These are phyloP conservation scores for Urophycis tenuis DNA, from an alignment of 2,797 vertebrate genomes.

Conservation along the genomic window DNA sequence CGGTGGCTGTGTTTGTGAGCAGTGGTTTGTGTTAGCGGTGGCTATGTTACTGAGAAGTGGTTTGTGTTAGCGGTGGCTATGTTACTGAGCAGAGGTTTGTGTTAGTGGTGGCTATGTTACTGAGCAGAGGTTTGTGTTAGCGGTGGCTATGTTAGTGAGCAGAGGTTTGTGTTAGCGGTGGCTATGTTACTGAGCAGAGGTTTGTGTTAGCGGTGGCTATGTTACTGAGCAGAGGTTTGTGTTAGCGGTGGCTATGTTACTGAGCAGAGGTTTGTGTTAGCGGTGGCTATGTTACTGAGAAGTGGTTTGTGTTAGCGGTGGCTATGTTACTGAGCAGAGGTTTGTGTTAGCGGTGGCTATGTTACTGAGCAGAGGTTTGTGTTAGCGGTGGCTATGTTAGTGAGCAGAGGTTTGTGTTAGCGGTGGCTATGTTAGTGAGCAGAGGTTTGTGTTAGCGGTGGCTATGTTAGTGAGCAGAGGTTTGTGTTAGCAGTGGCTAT, in stretches of 20 bases:
- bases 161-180: not conserved
- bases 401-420: no score
- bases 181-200: not conserved
- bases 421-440: no score
- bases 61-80: not conserved
- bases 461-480: no score
- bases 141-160: not conserved
- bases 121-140: not conserved
- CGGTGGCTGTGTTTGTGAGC: slow-evolving; percentile 1
- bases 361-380: no score
- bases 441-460: no score
- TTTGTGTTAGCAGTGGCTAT: no score
- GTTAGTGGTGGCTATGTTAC: not conserved
- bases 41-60: not conserved
- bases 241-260: not conserved
- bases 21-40: slow-evolving; percentile 4
- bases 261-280: not conserved
- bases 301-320: no score
- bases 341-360: no score
- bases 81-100: not conserved
- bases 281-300: not conserved
- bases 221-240: not conserved
- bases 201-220: not conserved
- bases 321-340: no score
- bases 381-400: no score